These are phyloP conservation scores for Remorina albescens DNA, from an alignment of 2,797 vertebrate species.

Conservation along the genomic window DNA sequence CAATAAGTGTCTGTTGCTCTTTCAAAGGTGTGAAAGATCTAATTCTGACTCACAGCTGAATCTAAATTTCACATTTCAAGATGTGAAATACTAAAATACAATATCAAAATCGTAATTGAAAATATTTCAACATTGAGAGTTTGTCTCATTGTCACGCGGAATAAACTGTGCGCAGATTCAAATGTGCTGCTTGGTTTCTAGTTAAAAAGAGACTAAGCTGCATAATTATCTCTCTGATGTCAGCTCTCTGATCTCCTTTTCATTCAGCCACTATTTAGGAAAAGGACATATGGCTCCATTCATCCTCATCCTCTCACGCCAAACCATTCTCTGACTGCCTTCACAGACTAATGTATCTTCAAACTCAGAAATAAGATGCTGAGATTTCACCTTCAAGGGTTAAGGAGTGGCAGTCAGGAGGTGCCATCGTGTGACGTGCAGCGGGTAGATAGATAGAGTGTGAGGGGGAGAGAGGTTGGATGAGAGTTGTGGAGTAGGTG, in stretches of 20 bases:
- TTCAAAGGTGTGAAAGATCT: neutral
- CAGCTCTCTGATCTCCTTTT: no score
- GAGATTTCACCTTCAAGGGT: conserved; percentile 1
- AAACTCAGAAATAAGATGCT: neutral
- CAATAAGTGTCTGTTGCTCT: neutral
- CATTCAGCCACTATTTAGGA: no score
- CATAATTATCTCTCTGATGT: no score
- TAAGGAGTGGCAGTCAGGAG: neutral
- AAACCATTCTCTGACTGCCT: neutral
- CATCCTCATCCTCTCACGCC: neutral
- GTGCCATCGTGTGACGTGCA: neutral
- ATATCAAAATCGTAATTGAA: neutral
- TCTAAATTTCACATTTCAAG: neutral
- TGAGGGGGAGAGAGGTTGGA: neutral
- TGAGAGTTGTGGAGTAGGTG: neutral
- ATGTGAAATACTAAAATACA: neutral
- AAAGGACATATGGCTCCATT: no score
- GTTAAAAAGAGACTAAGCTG: no score
- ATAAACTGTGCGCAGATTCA: neutral
- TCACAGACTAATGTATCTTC: neutral
- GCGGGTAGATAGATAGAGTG: neutral
- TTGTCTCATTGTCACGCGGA: neutral
- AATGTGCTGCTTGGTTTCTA: no score
- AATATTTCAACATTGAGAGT: neutral
- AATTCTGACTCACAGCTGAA: neutral